Conservation (phyloP, 2,113 vertebrate species). For the Chamaea fasciata region DNA sequence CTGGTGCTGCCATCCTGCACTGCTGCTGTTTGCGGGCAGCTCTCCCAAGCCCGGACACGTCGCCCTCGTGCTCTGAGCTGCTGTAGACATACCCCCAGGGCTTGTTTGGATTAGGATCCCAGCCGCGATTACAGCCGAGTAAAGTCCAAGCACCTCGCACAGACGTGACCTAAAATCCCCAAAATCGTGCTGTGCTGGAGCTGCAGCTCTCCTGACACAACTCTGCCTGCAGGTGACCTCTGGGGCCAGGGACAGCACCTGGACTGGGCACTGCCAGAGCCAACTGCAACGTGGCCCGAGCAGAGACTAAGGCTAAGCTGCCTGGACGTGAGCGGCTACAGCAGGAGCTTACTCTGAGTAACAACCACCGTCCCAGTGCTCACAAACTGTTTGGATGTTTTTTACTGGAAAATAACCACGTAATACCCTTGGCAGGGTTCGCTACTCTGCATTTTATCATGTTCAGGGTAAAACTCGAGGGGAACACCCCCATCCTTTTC, state of each 20-base stretch:
- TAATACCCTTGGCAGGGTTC: background rate
- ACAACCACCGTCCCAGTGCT: background rate
- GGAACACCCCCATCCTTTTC: background rate
- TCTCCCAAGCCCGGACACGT: background rate
- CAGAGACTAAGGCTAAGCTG: background rate
- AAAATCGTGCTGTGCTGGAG: background rate
- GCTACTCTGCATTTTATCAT: background rate
- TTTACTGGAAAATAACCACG: background rate
- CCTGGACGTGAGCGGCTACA: background rate
- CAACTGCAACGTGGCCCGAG: background rate
- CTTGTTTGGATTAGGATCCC: constrained; percentile 43
- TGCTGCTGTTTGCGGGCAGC: background rate
- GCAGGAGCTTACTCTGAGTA: background rate
- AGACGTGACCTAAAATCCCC: background rate
- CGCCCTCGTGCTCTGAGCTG: background rate
- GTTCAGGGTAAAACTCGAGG: background rate
- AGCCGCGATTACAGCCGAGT: background rate
- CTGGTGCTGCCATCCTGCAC: background rate
- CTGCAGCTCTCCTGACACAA: background rate
- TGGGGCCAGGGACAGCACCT: background rate
- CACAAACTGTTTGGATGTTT: background rate
- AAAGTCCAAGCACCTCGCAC: background rate
- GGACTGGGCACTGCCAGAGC: background rate
- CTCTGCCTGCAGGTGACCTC: background rate
- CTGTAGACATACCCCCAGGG: constrained; percentile 8